Evolutionary conservation across 2,113 vertebrate genomes (phyloP).

Genomic region (Trichechus manatus): DNA sequence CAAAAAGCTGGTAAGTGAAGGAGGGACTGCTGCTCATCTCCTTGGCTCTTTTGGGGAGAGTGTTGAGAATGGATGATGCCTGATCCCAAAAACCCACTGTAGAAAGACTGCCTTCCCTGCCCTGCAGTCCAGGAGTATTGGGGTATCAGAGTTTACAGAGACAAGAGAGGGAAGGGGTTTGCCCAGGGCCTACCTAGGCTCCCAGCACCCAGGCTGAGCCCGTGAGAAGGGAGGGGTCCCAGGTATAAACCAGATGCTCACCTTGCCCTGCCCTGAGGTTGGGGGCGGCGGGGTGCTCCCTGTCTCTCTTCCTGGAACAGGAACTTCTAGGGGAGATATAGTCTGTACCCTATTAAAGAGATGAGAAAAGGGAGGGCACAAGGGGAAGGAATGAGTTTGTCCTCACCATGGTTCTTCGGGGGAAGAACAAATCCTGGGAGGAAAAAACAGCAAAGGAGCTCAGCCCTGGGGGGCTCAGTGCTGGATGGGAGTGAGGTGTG

Average conservation of each 20-base stretch:
- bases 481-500: not conserved
- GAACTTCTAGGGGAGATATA: too few species aligned
- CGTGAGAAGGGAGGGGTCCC: not conserved
- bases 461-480: too few species aligned
- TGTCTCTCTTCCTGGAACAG: not conserved
- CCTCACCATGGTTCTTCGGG: not conserved
- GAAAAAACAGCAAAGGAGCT: not conserved
- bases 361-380: not conserved
- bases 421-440: not conserved
- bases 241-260: not conserved
- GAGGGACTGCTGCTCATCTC: not conserved
- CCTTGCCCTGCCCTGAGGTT: not conserved
- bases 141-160: not conserved
- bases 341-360: not conserved
- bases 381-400: not conserved
- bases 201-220: not conserved
- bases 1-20: constrained; percentile 94
- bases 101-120: not conserved
- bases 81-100: rapidly evolving
- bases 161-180: not conserved
- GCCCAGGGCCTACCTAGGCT: not conserved
- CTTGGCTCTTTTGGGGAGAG: not conserved
- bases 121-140: too few species aligned
- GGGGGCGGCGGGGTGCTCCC: not conserved
- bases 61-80: not conserved